Base-by-base conservation (phyloP, 2,113 vertebrate genomes). In the Gasterosteus aculeatus region DNA sequence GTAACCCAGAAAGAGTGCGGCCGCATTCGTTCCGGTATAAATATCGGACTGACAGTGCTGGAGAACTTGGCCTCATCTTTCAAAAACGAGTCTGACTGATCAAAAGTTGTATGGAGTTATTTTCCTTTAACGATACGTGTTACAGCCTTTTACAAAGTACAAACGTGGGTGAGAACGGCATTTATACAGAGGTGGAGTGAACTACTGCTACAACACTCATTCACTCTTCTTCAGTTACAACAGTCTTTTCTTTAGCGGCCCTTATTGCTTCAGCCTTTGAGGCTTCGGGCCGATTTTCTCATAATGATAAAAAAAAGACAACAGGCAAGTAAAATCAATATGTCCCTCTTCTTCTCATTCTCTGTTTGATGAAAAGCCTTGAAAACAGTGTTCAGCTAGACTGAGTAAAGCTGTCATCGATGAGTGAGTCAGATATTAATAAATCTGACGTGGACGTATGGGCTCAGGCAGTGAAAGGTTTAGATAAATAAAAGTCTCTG, bases 241-340 rank as follows among this genome's bases (percentile, higher is more conserved):
- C 12, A 26, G 39, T 49, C 38, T 75, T 56, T 70, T 41, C 41
- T 78, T 66, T 41, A 54, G 76, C 63, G 57, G 53, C 69, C 71
- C 69, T 80, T 51, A 72, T 44, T 72, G 44, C 53, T 71, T 42
- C 59, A 76, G 67, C 39, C 83, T 82, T 73, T 60, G 44, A 78
- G 67, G 67, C 41, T 66, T 8, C 47, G 16, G 47, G 47, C n/a
- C 70, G 14, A 63, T 73, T 71, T 82, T 77, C 54, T 70, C 59
- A 65, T 80, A 38, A 7, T 64, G 51, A 80, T 33, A 31, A 33
- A 47, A 7, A 64, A 66, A 54, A 54, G 11, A 7, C 18, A 42
- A 7, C 18, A 35, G 62, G 14, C 51, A 78, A 74, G 66, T 46
- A 53, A 73, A 88, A 89, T 86, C 77, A 84, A 86, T 86, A 85